Evolutionary conservation across 2,113 vertebrate species (phyloP).

Genomic region (Geococcyx californianus): DNA sequence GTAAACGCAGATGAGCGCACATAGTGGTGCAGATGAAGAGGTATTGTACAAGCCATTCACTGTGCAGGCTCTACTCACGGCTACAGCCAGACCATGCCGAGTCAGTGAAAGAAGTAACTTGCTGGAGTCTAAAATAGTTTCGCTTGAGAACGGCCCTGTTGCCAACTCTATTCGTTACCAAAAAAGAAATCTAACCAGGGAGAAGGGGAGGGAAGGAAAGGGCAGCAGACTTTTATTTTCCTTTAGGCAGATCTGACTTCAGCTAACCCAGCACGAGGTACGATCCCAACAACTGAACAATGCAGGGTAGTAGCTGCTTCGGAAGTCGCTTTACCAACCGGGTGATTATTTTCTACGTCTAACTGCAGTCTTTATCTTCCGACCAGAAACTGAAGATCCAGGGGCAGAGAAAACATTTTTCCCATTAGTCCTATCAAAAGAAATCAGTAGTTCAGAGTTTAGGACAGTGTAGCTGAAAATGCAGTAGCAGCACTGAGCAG

Average conservation of each 20-base stretch:
- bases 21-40: constrained; percentile 76
- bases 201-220: not conserved
- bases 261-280: constrained; percentile 73
- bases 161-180: constrained; percentile 68
- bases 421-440: constrained; percentile 77
- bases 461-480: not conserved
- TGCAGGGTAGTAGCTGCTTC: constrained; percentile 70
- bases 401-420: constrained; percentile 76
- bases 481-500: constrained; percentile 32
- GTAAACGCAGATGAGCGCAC: constrained; percentile 68
- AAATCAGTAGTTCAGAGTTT: constrained; percentile 58
- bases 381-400: constrained; percentile 81
- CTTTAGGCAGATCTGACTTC: constrained; percentile 75
- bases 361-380: constrained; percentile 95
- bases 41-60: constrained; percentile 81
- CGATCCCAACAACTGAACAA: constrained; percentile 72
- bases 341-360: constrained; percentile 89
- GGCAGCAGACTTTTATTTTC: constrained; percentile 64
- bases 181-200: not conserved
- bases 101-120: constrained; percentile 70
- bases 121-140: constrained; percentile 72
- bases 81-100: constrained; percentile 77
- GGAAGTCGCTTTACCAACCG: constrained; percentile 60
- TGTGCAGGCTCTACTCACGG: constrained; percentile 73
- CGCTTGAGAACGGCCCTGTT: constrained; percentile 66